A percentile compares a stretch with the other conserved stretches of the same genome.
Evolutionary conservation across 2,888 invertebrate species (phyloP).

Genomic region (Conus canariensis): DNA sequence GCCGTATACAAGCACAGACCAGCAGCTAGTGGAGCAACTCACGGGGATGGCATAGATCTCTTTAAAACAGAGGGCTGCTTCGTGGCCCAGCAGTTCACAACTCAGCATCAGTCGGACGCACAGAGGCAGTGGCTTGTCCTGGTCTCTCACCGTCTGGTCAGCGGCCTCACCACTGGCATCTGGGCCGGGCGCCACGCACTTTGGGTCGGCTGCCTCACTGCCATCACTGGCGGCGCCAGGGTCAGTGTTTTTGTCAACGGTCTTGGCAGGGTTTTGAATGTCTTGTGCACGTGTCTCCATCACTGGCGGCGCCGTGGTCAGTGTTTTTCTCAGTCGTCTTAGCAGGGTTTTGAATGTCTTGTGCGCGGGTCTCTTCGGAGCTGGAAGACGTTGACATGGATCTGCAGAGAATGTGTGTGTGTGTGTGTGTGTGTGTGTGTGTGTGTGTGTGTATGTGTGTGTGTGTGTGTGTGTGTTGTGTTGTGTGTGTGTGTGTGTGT

Average conservation of each 20-base stretch:
- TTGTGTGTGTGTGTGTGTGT: not conserved
- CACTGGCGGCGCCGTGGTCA: not conserved
- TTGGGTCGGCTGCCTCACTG: too few species aligned
- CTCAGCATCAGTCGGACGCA: not conserved
- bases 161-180: too few species aligned
- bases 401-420: too few species aligned
- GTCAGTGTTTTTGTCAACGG: not conserved
- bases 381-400: not conserved
- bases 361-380: not conserved
- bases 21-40: not conserved
- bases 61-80: not conserved
- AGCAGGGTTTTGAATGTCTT: not conserved
- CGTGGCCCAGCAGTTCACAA: not conserved
- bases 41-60: not conserved
- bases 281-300: not conserved
- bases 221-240: too few species aligned
- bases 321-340: not conserved
- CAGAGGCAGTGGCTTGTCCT: not conserved
- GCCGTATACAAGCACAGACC: too few species aligned
- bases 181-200: too few species aligned
- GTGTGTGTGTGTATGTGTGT: too few species aligned
- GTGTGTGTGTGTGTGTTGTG: not conserved
- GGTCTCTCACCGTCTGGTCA: too few species aligned
- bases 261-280: too few species aligned
- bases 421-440: too few species aligned